Evolutionary conservation across 2,797 vertebrate species (phyloP), one percentile per base, ranked within the genome.

Genomic region (Carcharodon carcharias): DNA sequence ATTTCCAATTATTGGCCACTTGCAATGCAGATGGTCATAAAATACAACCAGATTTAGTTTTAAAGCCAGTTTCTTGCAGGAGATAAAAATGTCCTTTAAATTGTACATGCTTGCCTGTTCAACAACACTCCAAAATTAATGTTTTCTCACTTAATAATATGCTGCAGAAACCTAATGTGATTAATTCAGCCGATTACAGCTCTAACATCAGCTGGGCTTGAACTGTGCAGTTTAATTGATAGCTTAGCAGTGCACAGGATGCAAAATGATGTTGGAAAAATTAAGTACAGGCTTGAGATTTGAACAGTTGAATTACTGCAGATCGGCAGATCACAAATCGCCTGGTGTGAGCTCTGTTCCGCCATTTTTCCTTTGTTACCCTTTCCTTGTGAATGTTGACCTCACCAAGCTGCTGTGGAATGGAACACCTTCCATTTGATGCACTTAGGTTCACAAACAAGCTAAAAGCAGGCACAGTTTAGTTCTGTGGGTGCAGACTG

Each of bases 91-190:
- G 56, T n/a, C 18, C 21, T 93, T 65, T 93, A 93, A 93, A 67
- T 67, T 11, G 35, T 23, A 65, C 18, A 21, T 65, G 61, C n/a
- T 93, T 67, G 21, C 91, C n/a, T 11, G 45, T 93, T 93, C 63
- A 93, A 93, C 63, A 45, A 65, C 91, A 45, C n/a, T 67, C 61
- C 21, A n/a, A 93, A 65, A 93, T 93, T 65, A 93, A 93, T 93
- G 63, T 54, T 93, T 93, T 92, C 91, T 67, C 65, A 6, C 21
- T 93, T 93, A 65, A 93, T 93, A 93, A 45, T 45, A 67, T 65
- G 35, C 91, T 67, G 61, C 91, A 45, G n/a, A 45, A 93, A 67
- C n/a, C 91, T 93, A 67, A 93, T 93, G n/a, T 93, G 91, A 93
- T 93, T 67, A 93, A 93, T 93, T 93, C 40, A 63, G 91, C 91